These are phyloP conservation scores for Pinctada fucata DNA, from an alignment of 2,888 invertebrate genomes.

Conservation along the genomic window DNA sequence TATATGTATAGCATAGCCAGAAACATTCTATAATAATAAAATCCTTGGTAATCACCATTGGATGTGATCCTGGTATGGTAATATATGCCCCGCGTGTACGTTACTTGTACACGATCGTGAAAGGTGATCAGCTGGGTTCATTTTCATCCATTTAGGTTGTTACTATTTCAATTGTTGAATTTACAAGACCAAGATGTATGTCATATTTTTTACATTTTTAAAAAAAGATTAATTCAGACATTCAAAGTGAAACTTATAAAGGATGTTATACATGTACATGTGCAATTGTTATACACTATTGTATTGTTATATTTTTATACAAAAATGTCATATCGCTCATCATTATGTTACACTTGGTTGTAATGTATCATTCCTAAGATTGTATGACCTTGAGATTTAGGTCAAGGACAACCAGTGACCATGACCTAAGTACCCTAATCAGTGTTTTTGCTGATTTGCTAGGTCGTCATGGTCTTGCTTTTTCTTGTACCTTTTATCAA, in stretches of 20 bases:
- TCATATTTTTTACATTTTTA: constrained; percentile 9
- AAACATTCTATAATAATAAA: too few species aligned
- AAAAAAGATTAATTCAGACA: background rate
- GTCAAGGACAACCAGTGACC: constrained; percentile 27
- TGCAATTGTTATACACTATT: constrained; percentile 30
- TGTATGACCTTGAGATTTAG: background rate
- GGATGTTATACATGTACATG: background rate
- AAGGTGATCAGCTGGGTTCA: constrained; percentile 52
- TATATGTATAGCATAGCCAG: too few species aligned
- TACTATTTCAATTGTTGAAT: constrained; percentile 18
- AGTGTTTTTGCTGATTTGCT: constrained; percentile 42
- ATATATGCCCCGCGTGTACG: constrained; percentile 37
- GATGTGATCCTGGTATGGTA: constrained; percentile 27
- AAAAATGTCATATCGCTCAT: constrained; percentile 10
- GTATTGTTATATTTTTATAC: constrained; percentile 41
- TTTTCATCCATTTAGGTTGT: constrained; percentile 20
- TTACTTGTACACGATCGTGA: constrained; percentile 54
- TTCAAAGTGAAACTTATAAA: too few species aligned
- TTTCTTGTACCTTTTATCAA: too few species aligned
- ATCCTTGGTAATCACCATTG: background rate
- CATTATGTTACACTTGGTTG: background rate
- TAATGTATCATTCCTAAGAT: background rate
- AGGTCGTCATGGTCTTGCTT: constrained; percentile 34
- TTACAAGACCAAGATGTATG: background rate
- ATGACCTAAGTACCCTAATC: constrained; percentile 43